Percentiles rank a stretch among this genome's conserved stretches.
Conservation (phyloP, 2,888 invertebrate species). For the Agrochola circellaris region DNA sequence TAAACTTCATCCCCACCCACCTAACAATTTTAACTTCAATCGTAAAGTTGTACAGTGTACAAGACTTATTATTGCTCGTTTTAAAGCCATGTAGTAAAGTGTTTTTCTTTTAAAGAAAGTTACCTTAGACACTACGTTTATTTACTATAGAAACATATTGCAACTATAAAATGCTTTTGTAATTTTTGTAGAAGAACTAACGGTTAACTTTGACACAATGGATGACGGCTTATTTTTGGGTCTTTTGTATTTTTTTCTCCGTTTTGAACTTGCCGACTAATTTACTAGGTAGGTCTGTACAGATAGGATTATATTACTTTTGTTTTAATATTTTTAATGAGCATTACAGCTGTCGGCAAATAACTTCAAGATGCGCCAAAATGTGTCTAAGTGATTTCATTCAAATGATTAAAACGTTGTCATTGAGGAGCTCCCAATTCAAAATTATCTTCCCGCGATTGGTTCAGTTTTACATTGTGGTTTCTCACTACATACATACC, state of each 20-base stretch:
- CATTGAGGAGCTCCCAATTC: not conserved
- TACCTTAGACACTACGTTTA: not conserved
- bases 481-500: too few species aligned
- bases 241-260: constrained; percentile 22
- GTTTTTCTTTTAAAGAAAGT: constrained; percentile 30
- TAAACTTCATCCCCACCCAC: not conserved
- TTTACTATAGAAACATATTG: constrained; percentile 35
- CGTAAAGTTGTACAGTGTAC: constrained; percentile 10
- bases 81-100: constrained; percentile 19
- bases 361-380: not conserved
- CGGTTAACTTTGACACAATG: constrained; percentile 48
- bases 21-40: constrained; percentile 2
- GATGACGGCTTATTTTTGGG: constrained; percentile 11
- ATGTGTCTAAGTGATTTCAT: not conserved
- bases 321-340: not conserved
- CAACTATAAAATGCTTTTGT: constrained; percentile 41
- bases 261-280: constrained; percentile 44
- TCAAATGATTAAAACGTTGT: not conserved
- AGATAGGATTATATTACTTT: constrained; percentile 13
- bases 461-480: not conserved
- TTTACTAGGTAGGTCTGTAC: constrained; percentile 1
- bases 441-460: not conserved
- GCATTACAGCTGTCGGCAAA: not conserved
- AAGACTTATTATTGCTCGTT: constrained; percentile 16
- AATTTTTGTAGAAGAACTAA: constrained; percentile 41